phyloP scores from a whole-genome alignment of 2,888 invertebrate species.

The Agelastica alni region DNA sequence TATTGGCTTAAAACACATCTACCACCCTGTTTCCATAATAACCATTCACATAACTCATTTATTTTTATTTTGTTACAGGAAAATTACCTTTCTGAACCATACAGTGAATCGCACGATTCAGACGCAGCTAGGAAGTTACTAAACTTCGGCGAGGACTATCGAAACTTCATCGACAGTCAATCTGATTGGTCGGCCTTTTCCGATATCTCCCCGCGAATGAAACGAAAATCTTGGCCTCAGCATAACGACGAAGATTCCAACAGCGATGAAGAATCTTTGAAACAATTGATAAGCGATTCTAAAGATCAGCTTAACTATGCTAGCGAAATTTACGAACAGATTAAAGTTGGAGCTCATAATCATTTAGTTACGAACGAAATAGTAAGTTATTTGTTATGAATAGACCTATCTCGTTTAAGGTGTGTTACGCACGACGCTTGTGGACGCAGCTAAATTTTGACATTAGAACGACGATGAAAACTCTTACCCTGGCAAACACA shows the following conservation, averaged over 20 bases:
- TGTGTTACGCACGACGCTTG: too few relatives aligned
- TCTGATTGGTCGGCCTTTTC: conserved; percentile 80
- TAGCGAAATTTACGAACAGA: conserved; percentile 51
- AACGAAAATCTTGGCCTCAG: conserved; percentile 40
- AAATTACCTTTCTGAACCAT: conserved; percentile 88
- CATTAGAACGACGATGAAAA: too few relatives aligned
- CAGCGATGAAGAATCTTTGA: conserved; percentile 52
- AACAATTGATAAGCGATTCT: conserved; percentile 51
- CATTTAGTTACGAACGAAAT: conserved; percentile 51
- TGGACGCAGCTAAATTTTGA: too few relatives aligned
- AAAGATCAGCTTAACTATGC: conserved; percentile 50
- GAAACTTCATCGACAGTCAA: conserved; percentile 86
- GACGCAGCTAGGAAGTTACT: conserved; percentile 81
- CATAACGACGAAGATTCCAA: conserved; percentile 49
- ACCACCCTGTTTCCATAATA: too few relatives aligned
- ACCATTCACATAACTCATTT: too few relatives aligned
- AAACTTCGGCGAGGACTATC: conserved; percentile 90
- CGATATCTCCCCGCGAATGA: conserved; percentile 57
- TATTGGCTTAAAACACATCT: too few relatives aligned
- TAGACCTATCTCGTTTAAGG: too few relatives aligned
- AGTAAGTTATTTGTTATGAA: conserved; percentile 47
- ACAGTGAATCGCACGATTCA: conserved; percentile 85
- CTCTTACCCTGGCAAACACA: too few relatives aligned
- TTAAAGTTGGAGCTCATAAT: conserved; percentile 48
- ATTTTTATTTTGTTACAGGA: conserved; percentile 76